phyloP scores from a whole-genome alignment of 2,888 invertebrate genomes.

The Mellilla xanthometata region DNA sequence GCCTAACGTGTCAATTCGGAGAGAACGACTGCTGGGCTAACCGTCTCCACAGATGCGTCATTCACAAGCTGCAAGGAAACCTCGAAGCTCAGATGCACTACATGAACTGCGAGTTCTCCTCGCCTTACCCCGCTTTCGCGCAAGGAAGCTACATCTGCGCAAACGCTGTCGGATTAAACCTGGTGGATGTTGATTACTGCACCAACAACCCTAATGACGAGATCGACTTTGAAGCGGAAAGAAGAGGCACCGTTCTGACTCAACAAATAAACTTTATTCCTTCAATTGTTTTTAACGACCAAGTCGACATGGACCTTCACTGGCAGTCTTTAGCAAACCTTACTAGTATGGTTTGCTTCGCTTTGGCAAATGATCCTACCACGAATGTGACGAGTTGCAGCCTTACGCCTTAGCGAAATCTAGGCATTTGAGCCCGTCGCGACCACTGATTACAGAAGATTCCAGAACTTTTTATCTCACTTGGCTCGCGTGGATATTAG shows the following conservation, averaged over 20 bases:
- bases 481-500: conserved; percentile 45
- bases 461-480: conserved; percentile 54
- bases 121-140: conserved; percentile 44
- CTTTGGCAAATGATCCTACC: conserved; percentile 51
- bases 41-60: conserved; percentile 62
- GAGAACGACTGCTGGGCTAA: conserved; percentile 68
- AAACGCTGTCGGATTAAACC: conserved; percentile 45
- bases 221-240: conserved; percentile 51
- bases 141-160: conserved; percentile 57
- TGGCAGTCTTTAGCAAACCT: conserved; percentile 40
- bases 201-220: conserved; percentile 47
- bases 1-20: conserved; percentile 55
- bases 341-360: conserved; percentile 53
- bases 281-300: conserved; percentile 57
- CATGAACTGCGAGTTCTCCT: conserved; percentile 64
- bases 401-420: conserved; percentile 29
- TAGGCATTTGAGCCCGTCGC: conserved; percentile 31
- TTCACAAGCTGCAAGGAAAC: conserved; percentile 50
- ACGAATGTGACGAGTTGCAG: conserved; percentile 51
- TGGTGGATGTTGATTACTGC: conserved; percentile 57
- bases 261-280: conserved; percentile 54
- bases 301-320: conserved; percentile 37
- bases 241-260: conserved; percentile 46
- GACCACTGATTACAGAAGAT: conserved; percentile 46
- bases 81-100: conserved; percentile 58